These are phyloP conservation scores for Tympanoctomys barrerae DNA, from an alignment of 2,797 vertebrate species.

Conservation along the genomic window DNA sequence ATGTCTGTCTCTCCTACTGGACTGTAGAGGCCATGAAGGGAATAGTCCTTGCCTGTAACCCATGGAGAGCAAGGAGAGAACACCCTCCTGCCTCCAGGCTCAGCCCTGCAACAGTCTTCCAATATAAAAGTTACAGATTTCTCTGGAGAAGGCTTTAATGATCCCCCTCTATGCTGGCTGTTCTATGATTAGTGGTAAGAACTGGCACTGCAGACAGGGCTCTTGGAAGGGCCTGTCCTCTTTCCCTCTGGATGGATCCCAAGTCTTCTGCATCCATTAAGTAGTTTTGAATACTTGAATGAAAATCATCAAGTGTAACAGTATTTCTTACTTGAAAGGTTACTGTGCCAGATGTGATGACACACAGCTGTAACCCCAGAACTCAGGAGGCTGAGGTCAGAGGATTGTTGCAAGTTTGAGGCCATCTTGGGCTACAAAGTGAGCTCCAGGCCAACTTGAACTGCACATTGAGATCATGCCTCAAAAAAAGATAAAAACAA, in stretches of 20 bases:
- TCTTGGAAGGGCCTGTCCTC: background rate
- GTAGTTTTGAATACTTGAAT: background rate
- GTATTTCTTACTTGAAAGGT: background rate
- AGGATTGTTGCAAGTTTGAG: no score
- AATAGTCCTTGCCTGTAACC: background rate
- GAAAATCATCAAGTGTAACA: background rate
- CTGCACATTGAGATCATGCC: no score
- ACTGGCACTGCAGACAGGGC: background rate
- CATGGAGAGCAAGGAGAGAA: background rate
- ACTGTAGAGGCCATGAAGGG: background rate
- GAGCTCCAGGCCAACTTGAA: no score
- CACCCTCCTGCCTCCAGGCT: background rate
- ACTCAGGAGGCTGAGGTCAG: no score
- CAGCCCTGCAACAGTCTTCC: background rate
- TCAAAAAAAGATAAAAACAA: no score
- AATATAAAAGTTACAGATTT: background rate
- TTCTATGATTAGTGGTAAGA: background rate
- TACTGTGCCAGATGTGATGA: background rate
- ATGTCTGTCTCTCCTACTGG: background rate
- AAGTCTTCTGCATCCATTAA: background rate
- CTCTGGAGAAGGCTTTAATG: background rate
- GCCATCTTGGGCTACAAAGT: no score
- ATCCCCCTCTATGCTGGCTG: accelerated
- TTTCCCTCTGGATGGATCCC: background rate
- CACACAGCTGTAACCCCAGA: no score